Base-by-base conservation (phyloP, 2,888 invertebrate genomes). In the Daptonema setosum region DNA sequence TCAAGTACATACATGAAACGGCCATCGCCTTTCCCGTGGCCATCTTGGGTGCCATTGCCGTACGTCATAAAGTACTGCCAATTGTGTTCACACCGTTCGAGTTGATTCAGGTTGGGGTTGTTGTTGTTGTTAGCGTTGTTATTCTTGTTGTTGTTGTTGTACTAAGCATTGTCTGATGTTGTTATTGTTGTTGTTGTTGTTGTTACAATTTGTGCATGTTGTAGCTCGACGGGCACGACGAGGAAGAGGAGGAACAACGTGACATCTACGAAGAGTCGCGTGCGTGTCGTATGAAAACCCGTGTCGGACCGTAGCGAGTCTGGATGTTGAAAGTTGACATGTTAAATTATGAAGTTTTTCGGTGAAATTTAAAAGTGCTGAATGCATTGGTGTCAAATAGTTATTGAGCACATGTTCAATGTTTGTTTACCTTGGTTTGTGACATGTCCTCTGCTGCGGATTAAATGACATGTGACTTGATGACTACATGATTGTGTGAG, bases 11-110 rank as follows among this genome's bases (percentile, higher is more conserved):
- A 24, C 90, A 90, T 73, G 85, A 85, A n/a, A 85, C 88, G 1
- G 87, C 90, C 1, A 77, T 91, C 59, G 85, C 85, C 24, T 82
- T 91, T 71, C 91, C 90, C 2, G 90, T 93, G 76, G 85, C 90
- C 73, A 78, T 91, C 53, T 80, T 87, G 58, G 74, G 88, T 61
- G 83, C 54, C 3, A 48, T 91, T 65, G 88, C 90, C 20, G 75
- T 91, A 59, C 76, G 90, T 60, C 79, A 82, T 64, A 66, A 67
- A 47, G 78, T 81, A 57, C 75, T 90, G 66, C 78, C 73, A 17
- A 78, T 78, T 60, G 70, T 85, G 57, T 91, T 88, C 74, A 82
- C 83, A 5, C 78, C 81, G 25, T 77, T 81, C 58, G 88, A 91
- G 72, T 76, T 91, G 47, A 76, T 83, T 70, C 86, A 87, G 72